Percentiles rank a stretch among this genome's conserved stretches.
These are phyloP conservation scores for Mimas tiliae DNA, from an alignment of 2,888 invertebrate genomes.

Conservation along the genomic window DNA sequence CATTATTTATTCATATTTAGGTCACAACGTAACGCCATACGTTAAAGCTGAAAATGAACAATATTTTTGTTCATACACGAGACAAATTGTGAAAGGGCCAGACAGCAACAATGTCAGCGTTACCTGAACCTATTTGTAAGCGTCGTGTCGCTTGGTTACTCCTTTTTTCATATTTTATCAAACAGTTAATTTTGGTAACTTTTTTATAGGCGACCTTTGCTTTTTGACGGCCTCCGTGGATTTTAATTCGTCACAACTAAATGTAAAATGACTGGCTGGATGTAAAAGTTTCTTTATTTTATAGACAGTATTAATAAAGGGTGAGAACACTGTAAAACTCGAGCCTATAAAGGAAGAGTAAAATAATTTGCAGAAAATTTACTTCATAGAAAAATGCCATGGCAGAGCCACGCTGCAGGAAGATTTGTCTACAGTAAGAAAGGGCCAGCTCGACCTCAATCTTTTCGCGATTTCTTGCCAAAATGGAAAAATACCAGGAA, in stretches of 20 bases:
- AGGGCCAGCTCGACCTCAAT: too few species aligned
- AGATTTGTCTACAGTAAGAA: too few species aligned
- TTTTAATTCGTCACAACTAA: neutral
- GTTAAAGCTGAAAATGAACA: conserved; percentile 21
- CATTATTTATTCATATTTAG: neutral
- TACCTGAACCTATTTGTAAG: conserved; percentile 30
- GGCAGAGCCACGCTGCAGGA: too few species aligned
- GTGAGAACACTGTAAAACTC: too few species aligned
- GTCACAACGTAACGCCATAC: neutral
- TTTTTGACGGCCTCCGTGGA: neutral
- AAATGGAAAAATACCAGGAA: too few species aligned
- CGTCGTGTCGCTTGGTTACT: conserved; percentile 17
- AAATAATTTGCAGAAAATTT: too few species aligned
- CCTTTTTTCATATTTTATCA: conserved; percentile 21
- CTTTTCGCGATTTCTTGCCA: too few species aligned
- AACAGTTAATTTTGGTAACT: conserved; percentile 4
- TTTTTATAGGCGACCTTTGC: conserved; percentile 12
- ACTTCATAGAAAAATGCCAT: too few species aligned
- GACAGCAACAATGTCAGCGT: conserved; percentile 40
- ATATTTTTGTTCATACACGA: conserved; percentile 13
- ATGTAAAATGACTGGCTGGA: neutral
- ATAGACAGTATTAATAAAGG: neutral
- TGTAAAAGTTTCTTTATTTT: neutral
- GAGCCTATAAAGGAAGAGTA: too few species aligned
- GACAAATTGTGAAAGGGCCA: conserved; percentile 32